Evolutionary conservation across 2,888 invertebrate genomes (phyloP).

Genomic region (Coelinius sp.): DNA sequence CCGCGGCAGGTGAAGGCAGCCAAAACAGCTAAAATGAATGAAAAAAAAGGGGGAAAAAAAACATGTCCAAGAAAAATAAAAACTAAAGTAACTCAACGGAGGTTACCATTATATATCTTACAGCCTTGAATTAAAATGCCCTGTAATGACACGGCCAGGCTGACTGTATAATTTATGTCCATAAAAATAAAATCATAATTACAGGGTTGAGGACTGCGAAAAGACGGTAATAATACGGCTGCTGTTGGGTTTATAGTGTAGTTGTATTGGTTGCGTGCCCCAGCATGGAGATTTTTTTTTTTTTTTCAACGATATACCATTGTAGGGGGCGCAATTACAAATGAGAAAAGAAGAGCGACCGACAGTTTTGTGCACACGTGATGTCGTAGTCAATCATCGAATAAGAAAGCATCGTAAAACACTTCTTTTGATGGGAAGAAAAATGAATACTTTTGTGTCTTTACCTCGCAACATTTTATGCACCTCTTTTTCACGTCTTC

Average conservation of each 20-base stretch:
- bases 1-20: background rate
- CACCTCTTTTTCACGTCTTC: background rate
- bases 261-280: constrained; percentile 35
- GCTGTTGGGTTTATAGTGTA: constrained; percentile 38
- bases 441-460: constrained; percentile 17
- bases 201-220: constrained; percentile 67
- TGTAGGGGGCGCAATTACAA: constrained; percentile 1
- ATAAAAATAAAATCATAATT: constrained; percentile 70
- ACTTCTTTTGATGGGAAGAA: constrained; percentile 8
- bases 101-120: constrained; percentile 68
- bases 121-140: constrained; percentile 70
- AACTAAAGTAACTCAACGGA: constrained; percentile 47
- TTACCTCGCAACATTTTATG: constrained; percentile 4
- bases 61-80: constrained; percentile 27
- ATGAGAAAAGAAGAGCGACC: background rate
- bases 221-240: constrained; percentile 67
- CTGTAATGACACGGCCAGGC: constrained; percentile 69
- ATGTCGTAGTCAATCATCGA: constrained; percentile 27
- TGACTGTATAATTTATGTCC: constrained; percentile 69
- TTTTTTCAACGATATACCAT: constrained; percentile 7
- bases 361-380: constrained; percentile 18
- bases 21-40: background rate
- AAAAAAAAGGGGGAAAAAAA: background rate
- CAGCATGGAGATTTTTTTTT: constrained; percentile 8
- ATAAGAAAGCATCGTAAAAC: constrained; percentile 28